A percentile compares a stretch with the other conserved stretches of the same genome.
These are phyloP conservation scores for Sphenopsis melanotis DNA, from an alignment of 2,797 vertebrate genomes.

Conservation along the genomic window DNA sequence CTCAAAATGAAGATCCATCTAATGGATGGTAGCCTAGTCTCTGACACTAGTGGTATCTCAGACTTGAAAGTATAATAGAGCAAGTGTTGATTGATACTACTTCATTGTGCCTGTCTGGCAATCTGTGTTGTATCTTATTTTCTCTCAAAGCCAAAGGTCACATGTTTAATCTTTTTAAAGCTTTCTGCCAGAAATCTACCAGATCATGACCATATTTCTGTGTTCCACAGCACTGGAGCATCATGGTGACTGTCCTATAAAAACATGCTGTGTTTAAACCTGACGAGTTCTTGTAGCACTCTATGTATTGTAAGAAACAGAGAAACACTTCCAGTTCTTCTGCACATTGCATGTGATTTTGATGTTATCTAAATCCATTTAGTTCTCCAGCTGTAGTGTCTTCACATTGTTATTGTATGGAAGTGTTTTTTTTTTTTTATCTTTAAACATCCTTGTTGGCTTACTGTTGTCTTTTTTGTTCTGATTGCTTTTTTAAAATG, in stretches of 20 bases:
- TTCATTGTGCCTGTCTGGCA: not conserved
- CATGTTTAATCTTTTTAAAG: not conserved
- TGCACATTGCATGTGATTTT: not conserved
- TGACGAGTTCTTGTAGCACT: not conserved
- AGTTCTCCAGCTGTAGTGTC: not conserved
- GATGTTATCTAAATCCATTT: not conserved
- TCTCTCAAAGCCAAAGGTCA: not conserved
- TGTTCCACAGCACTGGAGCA: not conserved
- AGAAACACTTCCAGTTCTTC: not conserved
- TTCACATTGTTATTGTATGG: not conserved
- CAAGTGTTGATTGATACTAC: not conserved
- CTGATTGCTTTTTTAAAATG: not conserved
- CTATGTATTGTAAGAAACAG: not conserved
- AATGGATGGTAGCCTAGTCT: not conserved
- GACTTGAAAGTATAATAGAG: not conserved
- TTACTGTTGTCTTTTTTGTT: conserved; percentile 6
- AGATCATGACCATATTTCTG: not conserved
- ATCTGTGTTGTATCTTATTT: not conserved
- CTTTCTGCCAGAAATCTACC: not conserved
- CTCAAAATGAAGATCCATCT: not conserved
- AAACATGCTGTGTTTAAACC: not conserved
- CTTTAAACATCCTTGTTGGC: not conserved
- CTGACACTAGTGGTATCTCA: not conserved
- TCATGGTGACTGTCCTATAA: not conserved
- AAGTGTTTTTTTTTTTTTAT: not conserved